Evolutionary conservation across 1,140 invertebrate species (phyloP).

Genomic region (Drosophila sp.): DNA sequence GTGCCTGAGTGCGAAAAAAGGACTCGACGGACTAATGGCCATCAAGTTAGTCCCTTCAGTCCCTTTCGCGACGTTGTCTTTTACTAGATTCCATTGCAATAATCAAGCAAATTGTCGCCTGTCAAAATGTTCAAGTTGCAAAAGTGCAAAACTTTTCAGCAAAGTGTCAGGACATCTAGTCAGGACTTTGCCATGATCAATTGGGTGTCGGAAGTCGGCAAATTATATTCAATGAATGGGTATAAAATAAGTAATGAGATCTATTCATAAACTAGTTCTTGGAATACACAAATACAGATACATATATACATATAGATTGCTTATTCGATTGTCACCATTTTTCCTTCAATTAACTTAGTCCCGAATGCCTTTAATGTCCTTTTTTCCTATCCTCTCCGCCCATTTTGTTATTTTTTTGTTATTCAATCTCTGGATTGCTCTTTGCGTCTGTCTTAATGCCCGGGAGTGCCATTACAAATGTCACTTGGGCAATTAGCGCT

Average conservation of each 20-base stretch:
- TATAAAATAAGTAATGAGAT: constrained; percentile 35
- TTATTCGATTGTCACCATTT: constrained; percentile 2
- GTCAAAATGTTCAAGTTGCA: constrained; percentile 68
- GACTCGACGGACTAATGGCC: constrained; percentile 32
- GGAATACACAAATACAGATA: neutral
- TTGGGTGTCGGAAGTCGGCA: constrained; percentile 35
- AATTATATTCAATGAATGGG: constrained; percentile 40
- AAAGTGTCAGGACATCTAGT: constrained; percentile 21
- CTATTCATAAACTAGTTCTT: constrained; percentile 31
- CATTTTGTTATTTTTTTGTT: neutral
- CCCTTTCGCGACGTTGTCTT: constrained; percentile 3
- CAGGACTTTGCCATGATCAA: constrained; percentile 18
- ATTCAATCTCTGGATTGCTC: neutral
- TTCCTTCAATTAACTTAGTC: constrained; percentile 6
- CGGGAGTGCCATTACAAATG: constrained; percentile 46
- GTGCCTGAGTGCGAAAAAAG: constrained; percentile 18
- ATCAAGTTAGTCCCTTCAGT: constrained; percentile 32
- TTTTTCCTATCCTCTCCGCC: neutral
- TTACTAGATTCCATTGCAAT: constrained; percentile 49
- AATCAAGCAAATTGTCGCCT: constrained; percentile 78
- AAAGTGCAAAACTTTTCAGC: constrained; percentile 57
- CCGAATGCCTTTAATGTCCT: constrained; percentile 4
- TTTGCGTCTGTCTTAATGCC: constrained; percentile 12
- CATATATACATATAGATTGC: neutral
- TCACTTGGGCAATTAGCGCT: constrained; percentile 58